Base-by-base conservation (phyloP, 2,113 vertebrate species). In the Notothenia rossii region DNA sequence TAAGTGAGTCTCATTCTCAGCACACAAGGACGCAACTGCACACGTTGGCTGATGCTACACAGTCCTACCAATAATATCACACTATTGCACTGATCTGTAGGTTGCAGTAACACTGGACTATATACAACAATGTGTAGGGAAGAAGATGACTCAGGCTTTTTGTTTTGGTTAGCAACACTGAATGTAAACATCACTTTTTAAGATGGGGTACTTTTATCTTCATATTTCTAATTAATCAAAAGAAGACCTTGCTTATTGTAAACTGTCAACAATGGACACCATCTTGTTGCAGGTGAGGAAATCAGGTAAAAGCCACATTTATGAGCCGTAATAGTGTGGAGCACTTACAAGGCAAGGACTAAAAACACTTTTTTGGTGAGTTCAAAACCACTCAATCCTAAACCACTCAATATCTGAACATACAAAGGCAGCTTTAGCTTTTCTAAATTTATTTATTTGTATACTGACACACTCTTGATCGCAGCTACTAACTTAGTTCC, bases 341-440 rank as follows among this genome's bases (percentile, higher is more conserved):
- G 10, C 29, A 58, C 55, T 81, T 62, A 60, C 4, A 72, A 40
- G 72, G 50, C 22, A 62, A 74, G 72, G 46, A 49, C 17, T 43
- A 12, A 49, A 14, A 80, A 12, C 0, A 73, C 56, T 72, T 67
- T 78, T 49, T 29, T 43, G 66, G 25, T 69, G 4, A 46, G 65
- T 51, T 74, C 18, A 46, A 72, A 77, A 62, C 20, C 56, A 53
- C 48, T 82, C 25, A 55, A 50, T 71, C 25, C 25, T 25, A 72
- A 77, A 62, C 20, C 56, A 53, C 48, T 82, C 29, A 55, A 50
- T 71, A 29, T 29, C 29, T 29, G 29, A 29, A 29, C 29, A 29
- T 29, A 29, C 29, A 29, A 29, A 29, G 29, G 29, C 64, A 80
- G 92, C 89, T 48, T 7, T 40, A 55, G 18, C 20, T 63, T 77